A percentile compares a stretch with the other conserved stretches of the same genome.
Conservation (phyloP, 2,888 invertebrate genomes). For the Merodon equestris region DNA sequence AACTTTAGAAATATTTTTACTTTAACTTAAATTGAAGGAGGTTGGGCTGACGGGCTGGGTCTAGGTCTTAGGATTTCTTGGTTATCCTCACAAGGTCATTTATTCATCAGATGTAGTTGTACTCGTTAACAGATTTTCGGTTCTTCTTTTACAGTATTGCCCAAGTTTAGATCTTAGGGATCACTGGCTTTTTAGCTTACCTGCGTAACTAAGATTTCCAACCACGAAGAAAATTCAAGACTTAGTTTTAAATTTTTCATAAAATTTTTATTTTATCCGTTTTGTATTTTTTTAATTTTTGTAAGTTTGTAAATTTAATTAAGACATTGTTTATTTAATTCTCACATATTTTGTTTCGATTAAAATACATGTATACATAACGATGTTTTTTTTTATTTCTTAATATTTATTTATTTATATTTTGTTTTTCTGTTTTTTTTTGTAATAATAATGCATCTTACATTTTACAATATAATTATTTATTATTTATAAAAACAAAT, state of each 20-base stretch:
- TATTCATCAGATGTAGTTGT: no score
- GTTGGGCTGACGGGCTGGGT: no score
- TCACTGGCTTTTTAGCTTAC: no score
- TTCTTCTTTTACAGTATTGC: no score
- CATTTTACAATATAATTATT: conserved; percentile 56
- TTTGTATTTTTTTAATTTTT: conserved; percentile 64
- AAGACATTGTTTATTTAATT: conserved; percentile 75
- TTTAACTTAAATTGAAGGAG: no score
- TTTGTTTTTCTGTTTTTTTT: conserved; percentile 24
- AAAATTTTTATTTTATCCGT: conserved; percentile 74
- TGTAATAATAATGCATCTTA: conserved; percentile 63
- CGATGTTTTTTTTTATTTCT: conserved; percentile 72
- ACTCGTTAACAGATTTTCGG: no score
- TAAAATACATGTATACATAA: conserved; percentile 78
- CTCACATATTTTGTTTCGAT: conserved; percentile 72
- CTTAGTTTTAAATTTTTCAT: conserved; percentile 57
- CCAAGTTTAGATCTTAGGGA: no score
- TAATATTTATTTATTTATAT: conserved; percentile 55
- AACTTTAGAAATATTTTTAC: no score
- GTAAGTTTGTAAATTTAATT: conserved; percentile 77
- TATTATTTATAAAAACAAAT: conserved; percentile 60
- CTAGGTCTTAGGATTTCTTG: no score
- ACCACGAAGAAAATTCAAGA: not conserved
- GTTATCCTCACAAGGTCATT: no score
- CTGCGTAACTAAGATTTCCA: no score